Base-by-base conservation (phyloP, 2,797 vertebrate genomes). In the Chelon labrosus region DNA sequence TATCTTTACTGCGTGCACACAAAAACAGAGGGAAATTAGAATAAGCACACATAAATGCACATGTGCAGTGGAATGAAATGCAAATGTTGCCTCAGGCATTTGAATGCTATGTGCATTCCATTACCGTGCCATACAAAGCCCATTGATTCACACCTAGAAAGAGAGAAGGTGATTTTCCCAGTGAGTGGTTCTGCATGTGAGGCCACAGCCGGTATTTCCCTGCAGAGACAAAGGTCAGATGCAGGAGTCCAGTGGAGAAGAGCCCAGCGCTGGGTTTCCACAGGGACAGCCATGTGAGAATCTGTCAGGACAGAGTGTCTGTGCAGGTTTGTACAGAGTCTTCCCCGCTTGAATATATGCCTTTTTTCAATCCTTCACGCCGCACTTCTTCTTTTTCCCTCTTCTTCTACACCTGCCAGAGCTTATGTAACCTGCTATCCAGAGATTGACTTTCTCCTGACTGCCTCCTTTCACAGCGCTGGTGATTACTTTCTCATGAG, bases 351-450 rank as follows among this genome's bases (percentile, higher is more conserved):
- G 35, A 62, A n/a, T 46, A n/a, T 60, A 6, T 35, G 31, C 31
- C 31, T 35, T 58, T 22, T 22, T 65, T 56, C 47, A 8, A 51
- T 61, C 39, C 35, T 39, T 56, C 47, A 16, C 8, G 16, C n/a
- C 22, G 19, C 35, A 59, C 27, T 53, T 16, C 20, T 63, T 72
- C 41, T 51, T 60, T 14, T n/a, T 31, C 54, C 35, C 64, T 71
- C 62, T 54, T 62, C 63, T 35, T 46, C 75, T 72, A 57, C 75
- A 86, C 84, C 80, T 88, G 78, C 70, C 75, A 69, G 57, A 70
- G 80, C 59, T 84, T 89, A 87, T 70, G 60, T 86, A 86, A 89
- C 73, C 75, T 88, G 69, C 75, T 35, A 65, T 63, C 61, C 55
- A 53, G 60, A 65, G 66, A 75, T 77, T 82, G 80, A 83, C 79